These are phyloP conservation scores for Geodia barretti DNA, from an alignment of 37 sponge, comb jelly and placozoan species.

Conservation along the genomic window DNA sequence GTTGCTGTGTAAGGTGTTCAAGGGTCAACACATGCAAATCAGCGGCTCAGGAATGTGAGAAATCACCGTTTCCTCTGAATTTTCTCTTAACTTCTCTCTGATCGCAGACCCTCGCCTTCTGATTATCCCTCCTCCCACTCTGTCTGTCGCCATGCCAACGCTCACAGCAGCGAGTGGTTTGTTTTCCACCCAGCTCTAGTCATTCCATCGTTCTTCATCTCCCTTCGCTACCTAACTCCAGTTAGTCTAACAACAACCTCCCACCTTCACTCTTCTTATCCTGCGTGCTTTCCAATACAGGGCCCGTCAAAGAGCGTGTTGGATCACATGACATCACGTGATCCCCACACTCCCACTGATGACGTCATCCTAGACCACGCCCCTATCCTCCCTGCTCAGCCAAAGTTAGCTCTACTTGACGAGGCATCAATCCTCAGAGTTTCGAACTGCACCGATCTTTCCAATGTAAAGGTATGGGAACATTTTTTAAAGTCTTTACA, in stretches of 20 bases:
- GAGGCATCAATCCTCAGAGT: slow-evolving; percentile 26
- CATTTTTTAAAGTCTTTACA: no score
- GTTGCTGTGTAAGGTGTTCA: slow-evolving; percentile 69
- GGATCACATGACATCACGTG: slow-evolving; percentile 13
- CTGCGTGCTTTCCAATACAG: no score
- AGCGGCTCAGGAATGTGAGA: slow-evolving; percentile 9
- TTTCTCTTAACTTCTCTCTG: not conserved
- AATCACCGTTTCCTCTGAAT: not conserved
- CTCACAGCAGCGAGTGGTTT: slow-evolving; percentile 52
- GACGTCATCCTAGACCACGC: not conserved
- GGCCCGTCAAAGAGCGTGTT: not conserved
- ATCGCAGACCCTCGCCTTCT: not conserved
- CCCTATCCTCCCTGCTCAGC: not conserved
- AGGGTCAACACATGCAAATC: slow-evolving; percentile 30
- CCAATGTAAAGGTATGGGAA: slow-evolving; percentile 21
- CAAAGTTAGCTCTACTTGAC: slow-evolving; percentile 38
- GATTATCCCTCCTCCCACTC: not conserved
- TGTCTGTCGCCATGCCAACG: not conserved
- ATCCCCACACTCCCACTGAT: not conserved
- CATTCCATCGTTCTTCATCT: slow-evolving; percentile 73
- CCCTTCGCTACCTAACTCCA: slow-evolving; percentile 12
- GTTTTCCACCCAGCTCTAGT: slow-evolving; percentile 56
- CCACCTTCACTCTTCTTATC: no score
- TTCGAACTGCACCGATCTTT: not conserved
- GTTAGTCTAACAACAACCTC: not conserved